A percentile compares a stretch with the other conserved stretches of the same genome.
Evolutionary conservation across 1,140 invertebrate species (phyloP).

Genomic region (Chionoecetes opilio): DNA sequence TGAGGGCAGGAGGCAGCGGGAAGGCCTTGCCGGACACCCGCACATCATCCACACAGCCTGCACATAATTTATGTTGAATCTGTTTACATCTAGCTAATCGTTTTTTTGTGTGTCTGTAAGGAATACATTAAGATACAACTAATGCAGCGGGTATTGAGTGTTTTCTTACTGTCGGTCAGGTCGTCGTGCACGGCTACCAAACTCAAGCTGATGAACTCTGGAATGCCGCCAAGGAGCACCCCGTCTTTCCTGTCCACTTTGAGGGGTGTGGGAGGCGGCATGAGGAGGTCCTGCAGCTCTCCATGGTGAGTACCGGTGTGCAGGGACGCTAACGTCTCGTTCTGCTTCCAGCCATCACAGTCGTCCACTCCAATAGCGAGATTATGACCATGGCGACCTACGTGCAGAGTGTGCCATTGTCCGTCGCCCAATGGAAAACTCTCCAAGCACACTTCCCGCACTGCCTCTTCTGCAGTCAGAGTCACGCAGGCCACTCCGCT

Average conservation of each 20-base stretch:
- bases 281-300: background rate
- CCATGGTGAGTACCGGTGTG: background rate
- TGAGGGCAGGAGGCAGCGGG: slow-evolving; percentile 22
- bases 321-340: slow-evolving; percentile 50
- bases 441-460: slow-evolving; percentile 62
- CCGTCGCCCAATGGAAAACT: slow-evolving; percentile 62
- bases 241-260: slow-evolving; percentile 51
- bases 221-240: slow-evolving; percentile 49
- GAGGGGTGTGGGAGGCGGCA: slow-evolving; percentile 9
- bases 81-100: no score
- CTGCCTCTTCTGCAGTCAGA: slow-evolving; percentile 4
- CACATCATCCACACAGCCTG: slow-evolving; percentile 22
- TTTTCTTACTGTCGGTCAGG: slow-evolving; percentile 50
- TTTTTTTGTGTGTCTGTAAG: no score
- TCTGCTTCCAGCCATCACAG: slow-evolving; percentile 62
- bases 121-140: no score
- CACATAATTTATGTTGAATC: no score
- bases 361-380: slow-evolving; percentile 60
- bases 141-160: background rate
- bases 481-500: slow-evolving; percentile 53
- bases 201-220: slow-evolving; percentile 27
- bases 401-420: slow-evolving; percentile 63
- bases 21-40: background rate
- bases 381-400: slow-evolving; percentile 58
- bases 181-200: slow-evolving; percentile 63